A percentile compares a stretch with the other conserved stretches of the same genome.
Evolutionary conservation across 2,888 invertebrate species (phyloP).

Genomic region (Boloria euphrosyne): DNA sequence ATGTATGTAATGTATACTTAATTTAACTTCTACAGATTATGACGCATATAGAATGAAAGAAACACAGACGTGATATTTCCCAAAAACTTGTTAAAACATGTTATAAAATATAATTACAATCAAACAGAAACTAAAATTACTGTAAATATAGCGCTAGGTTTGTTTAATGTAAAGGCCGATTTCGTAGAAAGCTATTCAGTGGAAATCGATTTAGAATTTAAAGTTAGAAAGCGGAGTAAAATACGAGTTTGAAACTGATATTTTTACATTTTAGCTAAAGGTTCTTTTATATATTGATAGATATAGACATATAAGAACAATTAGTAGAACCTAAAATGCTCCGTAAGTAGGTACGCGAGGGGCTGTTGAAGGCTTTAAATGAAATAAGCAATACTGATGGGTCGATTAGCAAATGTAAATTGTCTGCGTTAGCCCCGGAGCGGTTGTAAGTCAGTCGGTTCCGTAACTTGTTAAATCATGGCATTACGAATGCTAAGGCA

Average conservation of each 20-base stretch:
- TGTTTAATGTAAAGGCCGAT: slow-evolving; percentile 20
- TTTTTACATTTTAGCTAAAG: slow-evolving; percentile 32
- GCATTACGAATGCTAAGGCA: slow-evolving; percentile 30
- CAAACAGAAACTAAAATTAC: slow-evolving; percentile 10
- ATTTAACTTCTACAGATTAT: too few relatives aligned
- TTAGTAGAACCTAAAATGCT: not conserved
- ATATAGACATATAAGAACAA: not conserved
- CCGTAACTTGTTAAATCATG: slow-evolving; percentile 37
- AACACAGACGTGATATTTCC: too few relatives aligned
- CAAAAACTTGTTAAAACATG: not conserved
- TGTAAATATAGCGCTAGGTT: slow-evolving; percentile 6
- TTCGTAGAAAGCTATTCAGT: slow-evolving; percentile 31
- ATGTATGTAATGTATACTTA: too few relatives aligned
- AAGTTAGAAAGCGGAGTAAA: slow-evolving; percentile 50
- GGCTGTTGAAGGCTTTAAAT: slow-evolving; percentile 22
- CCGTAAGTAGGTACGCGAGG: not conserved
- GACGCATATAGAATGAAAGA: too few relatives aligned
- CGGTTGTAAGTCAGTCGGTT: slow-evolving; percentile 32
- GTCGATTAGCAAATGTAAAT: slow-evolving; percentile 36
- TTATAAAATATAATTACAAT: not conserved
- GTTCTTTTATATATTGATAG: not conserved
- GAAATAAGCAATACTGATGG: slow-evolving; percentile 29
- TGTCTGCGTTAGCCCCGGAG: slow-evolving; percentile 27
- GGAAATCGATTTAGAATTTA: slow-evolving; percentile 33
- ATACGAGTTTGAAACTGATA: slow-evolving; percentile 44